Evolutionary conservation across 2,797 vertebrate species (phyloP), one percentile per base, ranked within the genome.

Genomic region (Eupleurogrammus muticus): DNA sequence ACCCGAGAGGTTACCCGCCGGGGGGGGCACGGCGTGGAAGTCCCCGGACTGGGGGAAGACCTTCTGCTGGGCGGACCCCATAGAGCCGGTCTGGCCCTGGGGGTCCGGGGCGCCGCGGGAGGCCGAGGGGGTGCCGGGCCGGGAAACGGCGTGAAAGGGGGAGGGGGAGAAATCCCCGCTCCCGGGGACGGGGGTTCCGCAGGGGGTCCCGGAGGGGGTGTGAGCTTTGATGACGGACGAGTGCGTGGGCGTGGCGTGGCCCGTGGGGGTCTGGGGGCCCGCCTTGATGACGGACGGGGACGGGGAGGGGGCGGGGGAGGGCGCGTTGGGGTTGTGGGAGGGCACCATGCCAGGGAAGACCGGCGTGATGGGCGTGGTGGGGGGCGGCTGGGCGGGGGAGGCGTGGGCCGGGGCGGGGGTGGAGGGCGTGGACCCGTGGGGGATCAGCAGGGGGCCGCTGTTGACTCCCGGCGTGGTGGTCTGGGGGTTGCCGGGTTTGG

Each of bases 311-410:
- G 93, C 89, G 1, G 93, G 89, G 55, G 93, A 93, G 23, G 66
- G 77, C 4, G 86, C 87, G 14, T 91, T 56, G 0, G 92, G 88
- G 36, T 93, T 90, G 72, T 95, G 85, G 57, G 94, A 83, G 70
- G 95, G 94, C 59, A 96, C 92, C 81, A 97, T 95, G 73, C 97
- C 95, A 24, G 97, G 95, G 75, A 98, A 98, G 66, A 96, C 90
- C 0, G 97, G 91, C 61, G 95, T 84, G 82, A 94, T 92, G 55
- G 94, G 95, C 61, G 94, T 84, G 1, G 96, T 92, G 47, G 95
- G 91, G 73, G 93, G 91, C 17, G 92, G 92, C 82, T 95, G 96
- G 55, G 92, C 92, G 4, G 95, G 90, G 77, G 96, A 95, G 57
- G 95, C 87, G 59, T 96, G 96, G 66, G 94, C 86, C 38, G 92